These are phyloP conservation scores for Catharus ustulatus DNA, from an alignment of 2,797 vertebrate genomes.

Conservation along the genomic window DNA sequence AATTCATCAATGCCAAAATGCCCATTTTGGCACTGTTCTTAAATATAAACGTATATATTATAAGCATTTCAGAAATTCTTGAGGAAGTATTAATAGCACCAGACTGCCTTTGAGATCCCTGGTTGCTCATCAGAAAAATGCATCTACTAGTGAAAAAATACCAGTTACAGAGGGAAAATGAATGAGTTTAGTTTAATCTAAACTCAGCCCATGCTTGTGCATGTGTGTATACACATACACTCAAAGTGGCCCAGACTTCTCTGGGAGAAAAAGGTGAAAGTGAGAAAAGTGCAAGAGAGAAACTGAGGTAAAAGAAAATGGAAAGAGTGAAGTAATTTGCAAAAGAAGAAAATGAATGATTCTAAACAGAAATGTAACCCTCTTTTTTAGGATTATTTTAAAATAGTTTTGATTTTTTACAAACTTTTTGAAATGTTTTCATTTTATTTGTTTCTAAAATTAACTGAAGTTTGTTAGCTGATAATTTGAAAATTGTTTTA, in stretches of 20 bases:
- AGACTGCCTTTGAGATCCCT: neutral
- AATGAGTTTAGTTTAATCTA: neutral
- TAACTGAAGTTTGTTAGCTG: conserved; percentile 68
- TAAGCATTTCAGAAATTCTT: neutral
- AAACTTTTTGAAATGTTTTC: conserved; percentile 34
- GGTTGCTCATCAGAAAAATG: neutral
- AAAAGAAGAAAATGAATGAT: neutral
- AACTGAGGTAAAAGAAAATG: neutral
- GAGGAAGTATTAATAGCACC: neutral
- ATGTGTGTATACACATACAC: no score
- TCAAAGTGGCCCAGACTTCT: neutral
- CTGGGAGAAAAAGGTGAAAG: neutral
- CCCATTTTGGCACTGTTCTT: neutral
- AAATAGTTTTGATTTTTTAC: neutral
- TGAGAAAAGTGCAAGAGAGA: neutral
- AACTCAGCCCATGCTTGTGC: neutral
- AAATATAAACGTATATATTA: neutral
- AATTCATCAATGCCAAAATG: neutral
- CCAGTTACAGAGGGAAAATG: neutral
- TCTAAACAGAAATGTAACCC: neutral
- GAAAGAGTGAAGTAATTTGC: neutral
- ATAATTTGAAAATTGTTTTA: conserved; percentile 70
- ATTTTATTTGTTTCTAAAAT: conserved; percentile 64
- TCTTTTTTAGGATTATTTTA: neutral
- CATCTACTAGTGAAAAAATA: neutral